Base-by-base conservation (phyloP, 2,888 invertebrate species). In the Caenorhabditis sp. region DNA sequence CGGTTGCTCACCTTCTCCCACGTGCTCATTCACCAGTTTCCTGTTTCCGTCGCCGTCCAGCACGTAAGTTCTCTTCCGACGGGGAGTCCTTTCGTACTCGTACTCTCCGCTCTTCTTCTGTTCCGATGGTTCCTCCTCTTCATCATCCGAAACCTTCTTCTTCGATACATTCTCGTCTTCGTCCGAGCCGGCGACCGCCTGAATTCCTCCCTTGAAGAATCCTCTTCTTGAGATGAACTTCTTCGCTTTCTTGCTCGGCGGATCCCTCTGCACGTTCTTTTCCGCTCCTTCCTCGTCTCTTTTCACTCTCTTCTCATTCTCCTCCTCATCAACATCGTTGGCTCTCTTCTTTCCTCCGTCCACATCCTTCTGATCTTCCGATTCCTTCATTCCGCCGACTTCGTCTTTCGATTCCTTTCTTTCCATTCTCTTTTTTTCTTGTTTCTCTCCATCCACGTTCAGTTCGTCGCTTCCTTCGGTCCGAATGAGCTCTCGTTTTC, bases 151-250 rank as follows among this genome's bases (percentile, higher is more conserved):
- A 5, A 17, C n/a, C 27, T 30, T 30, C 45, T 43, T 20, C 11
- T 15, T 20, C n/a, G 7, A 15, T 5, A 8, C 30, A 7, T 52
- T 17, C 11, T 37, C 46, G 7, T 65, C 65, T 24, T 39, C 39
- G 35, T 35, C 11, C 13, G 46, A 65, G n/a, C 46, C 52, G 22
- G 17, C 15, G 13, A 32, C 37, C 20, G 35, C 65, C 4, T 45
- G 15, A 15, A 20, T 45, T 13, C 65, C 65, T 37, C 65, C 65
- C 37, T 55, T 55, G 48, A 65, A 45, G 46, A 39, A 65, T 27
- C 65, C 65, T 39, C 55, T 55, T 35, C 35, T 35, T 26, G 27
- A 27, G 30, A 41, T 9, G 5, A 46, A 27, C 9, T 37, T 20
- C n/a, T 46, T 56, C 27, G 55, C 37, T 5, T 48, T 46, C 55